Evolutionary conservation across 2,888 invertebrate genomes (phyloP), one percentile per base, ranked within the genome.

Genomic region (Diplazon laetatorius): DNA sequence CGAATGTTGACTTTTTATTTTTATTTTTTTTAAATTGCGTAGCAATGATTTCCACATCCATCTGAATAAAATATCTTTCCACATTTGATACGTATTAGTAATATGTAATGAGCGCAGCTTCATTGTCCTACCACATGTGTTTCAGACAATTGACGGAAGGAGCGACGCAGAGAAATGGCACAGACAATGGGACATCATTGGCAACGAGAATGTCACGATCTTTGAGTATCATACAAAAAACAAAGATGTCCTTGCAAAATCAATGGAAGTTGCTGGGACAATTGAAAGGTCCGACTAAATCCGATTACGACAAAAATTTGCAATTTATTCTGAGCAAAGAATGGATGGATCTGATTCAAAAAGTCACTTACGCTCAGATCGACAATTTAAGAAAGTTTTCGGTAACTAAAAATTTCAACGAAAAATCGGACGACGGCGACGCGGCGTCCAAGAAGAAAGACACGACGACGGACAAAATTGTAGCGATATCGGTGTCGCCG

Each of bases 321-420:
- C 92, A 92, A 55, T 88, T 91, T 55, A 87, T 90, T 10, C 63
- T 93, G 2, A 92, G 91, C 81, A 93, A 92, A 82, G 92, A 93
- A 80, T 92, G 93, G 90, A 87, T 92, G 0, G 91, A 92, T 1
- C 87, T 92, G 44, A 84, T 93, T 44, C 92, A 93, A 83, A 93
- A 91, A 85, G 85, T 93, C 14, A 87, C 89, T 0, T 89, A 87
- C 20, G 85, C 88, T 0, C 89, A 88, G 55, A 85, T 89, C 4
- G 86, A 90, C 46, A 85, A 82, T 2, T 80, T 88, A 8, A 84
- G 87, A 62, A 88, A 84, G 20, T 85, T 80, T 68, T 82, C 85
- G 5, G 68, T 80, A 3, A 62, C 80, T 9, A 78, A 81, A 35
- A 80, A 60, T 75, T 63, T 77, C 12, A 84, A 81, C 42, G 68